Base-by-base conservation (phyloP, 2,113 vertebrate species). In the Anguilla japonica region DNA sequence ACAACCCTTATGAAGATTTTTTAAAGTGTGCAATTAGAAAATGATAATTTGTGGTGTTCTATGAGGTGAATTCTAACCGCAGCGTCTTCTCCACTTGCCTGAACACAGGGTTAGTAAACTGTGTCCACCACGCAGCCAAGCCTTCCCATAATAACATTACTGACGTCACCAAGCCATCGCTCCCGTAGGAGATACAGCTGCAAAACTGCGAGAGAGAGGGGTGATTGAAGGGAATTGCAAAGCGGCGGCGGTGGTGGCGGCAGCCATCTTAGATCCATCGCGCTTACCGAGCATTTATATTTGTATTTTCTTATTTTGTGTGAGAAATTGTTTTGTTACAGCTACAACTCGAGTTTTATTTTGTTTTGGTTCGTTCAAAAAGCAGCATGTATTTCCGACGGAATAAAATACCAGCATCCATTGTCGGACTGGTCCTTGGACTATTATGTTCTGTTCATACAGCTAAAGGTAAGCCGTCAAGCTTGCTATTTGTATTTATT, bases 261-360 rank as follows among this genome's bases (percentile, higher is more conserved):
- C 96, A 94, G 95, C 96, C 96, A 96, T 96, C 93, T 96, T 96
- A 96, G 94, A 93, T 89, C 92, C 92, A 89, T 93, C 92, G 90
- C 89, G 87, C 89, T 92, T 91, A 92, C 90, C 83, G 87, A 91
- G 41, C 89, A 87, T 89, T 89, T 92, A 94, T 95, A 93, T 90
- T 85, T 93, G 93, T 93, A 91, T 93, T 92, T 87, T 92, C 90
- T 26, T 60, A 83, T 81, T 84, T 85, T 88, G 75, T 89, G 29
- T 83, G 85, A 88, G 41, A 89, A 88, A 83, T 39, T 84, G 83
- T 71, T 87, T 56, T 80, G 87, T 82, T 87, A 87, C 87, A 82
- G 86, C 71, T 83, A 88, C 87, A 88, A 93, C 91, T 85, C 90
- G 90, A 89, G 57, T n/a, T 60, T 16, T 67, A 43, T 20, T 67